Evolutionary conservation across 2,113 vertebrate genomes (phyloP).

Genomic region (Myrmecobius fasciatus): DNA sequence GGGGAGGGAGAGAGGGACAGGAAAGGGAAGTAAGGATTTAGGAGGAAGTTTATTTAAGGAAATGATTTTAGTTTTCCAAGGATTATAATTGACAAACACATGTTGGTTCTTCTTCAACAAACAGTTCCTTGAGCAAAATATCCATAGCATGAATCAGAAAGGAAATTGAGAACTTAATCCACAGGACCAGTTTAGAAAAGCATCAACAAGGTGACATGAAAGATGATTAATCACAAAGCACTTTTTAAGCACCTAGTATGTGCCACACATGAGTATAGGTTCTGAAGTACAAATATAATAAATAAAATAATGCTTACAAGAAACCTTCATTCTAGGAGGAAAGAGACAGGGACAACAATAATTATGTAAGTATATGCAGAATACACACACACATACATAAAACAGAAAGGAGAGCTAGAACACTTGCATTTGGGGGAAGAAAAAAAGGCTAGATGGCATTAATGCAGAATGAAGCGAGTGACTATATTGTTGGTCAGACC

Average conservation of each 20-base stretch:
- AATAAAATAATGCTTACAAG: not conserved
- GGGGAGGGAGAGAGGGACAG: not conserved
- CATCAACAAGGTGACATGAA: not conserved
- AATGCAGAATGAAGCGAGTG: not conserved
- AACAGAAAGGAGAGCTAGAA: not conserved
- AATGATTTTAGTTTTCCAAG: not conserved
- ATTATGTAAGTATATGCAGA: not conserved
- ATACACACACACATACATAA: not conserved
- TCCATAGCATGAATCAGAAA: not conserved
- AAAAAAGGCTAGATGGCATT: not conserved
- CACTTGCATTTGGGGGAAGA: not conserved
- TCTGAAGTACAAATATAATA: not conserved
- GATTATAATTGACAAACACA: not conserved
- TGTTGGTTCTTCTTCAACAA: not conserved
- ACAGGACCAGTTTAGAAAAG: not conserved
- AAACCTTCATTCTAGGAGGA: not conserved
- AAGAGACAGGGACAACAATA: not conserved
- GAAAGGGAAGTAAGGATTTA: not conserved
- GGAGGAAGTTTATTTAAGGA: not conserved
- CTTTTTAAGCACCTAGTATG: not conserved
- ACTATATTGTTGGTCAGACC: not conserved
- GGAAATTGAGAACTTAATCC: not conserved
- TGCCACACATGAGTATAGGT: not conserved
- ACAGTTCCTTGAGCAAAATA: not conserved
- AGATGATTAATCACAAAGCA: not conserved